Percentiles rank a stretch among this genome's conserved stretches.
These are phyloP conservation scores for Seira ritae DNA, from an alignment of 2,888 invertebrate species.

Conservation along the genomic window DNA sequence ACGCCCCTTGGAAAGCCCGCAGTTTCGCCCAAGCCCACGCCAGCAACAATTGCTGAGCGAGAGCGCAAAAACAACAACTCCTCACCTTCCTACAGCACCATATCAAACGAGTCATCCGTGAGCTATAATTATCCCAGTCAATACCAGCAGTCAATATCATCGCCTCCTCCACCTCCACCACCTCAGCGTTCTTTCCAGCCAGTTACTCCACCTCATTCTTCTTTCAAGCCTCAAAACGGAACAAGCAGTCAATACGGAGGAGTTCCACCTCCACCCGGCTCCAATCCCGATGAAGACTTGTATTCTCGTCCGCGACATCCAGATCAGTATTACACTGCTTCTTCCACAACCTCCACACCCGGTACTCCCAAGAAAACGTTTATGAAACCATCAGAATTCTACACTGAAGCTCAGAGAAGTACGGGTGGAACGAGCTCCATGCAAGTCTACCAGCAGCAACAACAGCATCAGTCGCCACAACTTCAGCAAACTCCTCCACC, in stretches of 20 bases:
- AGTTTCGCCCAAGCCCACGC: conserved; percentile 70
- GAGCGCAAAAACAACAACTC: conserved; percentile 71
- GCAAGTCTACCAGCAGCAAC: conserved; percentile 22
- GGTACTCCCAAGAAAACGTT: conserved; percentile 69
- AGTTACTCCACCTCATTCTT: conserved; percentile 44
- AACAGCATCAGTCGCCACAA: not conserved
- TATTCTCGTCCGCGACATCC: conserved; percentile 70
- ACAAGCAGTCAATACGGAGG: conserved; percentile 31
- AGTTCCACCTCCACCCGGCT: conserved; percentile 28
- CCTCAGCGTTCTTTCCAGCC: conserved; percentile 66
- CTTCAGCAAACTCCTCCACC: not conserved
- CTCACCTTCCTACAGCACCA: conserved; percentile 71
- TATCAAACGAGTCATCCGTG: conserved; percentile 69
- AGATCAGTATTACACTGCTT: conserved; percentile 69
- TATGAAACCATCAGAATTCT: conserved; percentile 72
- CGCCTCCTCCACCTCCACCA: conserved; percentile 63
- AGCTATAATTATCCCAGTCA: conserved; percentile 66
- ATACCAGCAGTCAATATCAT: conserved; percentile 52
- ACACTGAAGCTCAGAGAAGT: conserved; percentile 61
- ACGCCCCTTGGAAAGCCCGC: conserved; percentile 69
- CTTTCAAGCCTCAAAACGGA: conserved; percentile 58
- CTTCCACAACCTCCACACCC: conserved; percentile 60
- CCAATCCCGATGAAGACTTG: conserved; percentile 67
- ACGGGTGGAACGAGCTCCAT: conserved; percentile 35
- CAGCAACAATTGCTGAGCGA: conserved; percentile 62